Evolutionary conservation across 2,888 invertebrate species (phyloP), one percentile per base, ranked within the genome.

Genomic region (Alsophila aescularia): DNA sequence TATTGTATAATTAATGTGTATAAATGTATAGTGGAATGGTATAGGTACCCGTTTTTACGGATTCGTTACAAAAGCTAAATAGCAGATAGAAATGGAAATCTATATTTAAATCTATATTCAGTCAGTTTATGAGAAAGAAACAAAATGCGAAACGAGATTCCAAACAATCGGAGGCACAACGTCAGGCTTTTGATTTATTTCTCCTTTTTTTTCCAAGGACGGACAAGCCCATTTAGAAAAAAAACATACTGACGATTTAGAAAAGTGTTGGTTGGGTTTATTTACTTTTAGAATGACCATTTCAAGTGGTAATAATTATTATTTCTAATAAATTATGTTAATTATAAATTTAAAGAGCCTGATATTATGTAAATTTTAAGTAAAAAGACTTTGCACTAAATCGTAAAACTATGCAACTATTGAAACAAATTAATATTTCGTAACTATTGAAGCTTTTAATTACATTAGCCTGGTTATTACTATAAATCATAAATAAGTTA

Each of bases 131-230:
- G 18, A 21, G n/a, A 44, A 32, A 14, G 31, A 32, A 63, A 68
- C n/a, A 72, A 70, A 76, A 73, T 74, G 78, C 76, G 69, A 81
- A 79, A 78, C 71, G 72, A 83, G 73, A 79, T 77, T 79, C 69
- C 58, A 79, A 84, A 81, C 75, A 67, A 78, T 75, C 69, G 65
- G 76, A 89, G 90, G 90, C 89, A 90, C 90, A 71, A 77, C 67
- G 76, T 88, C 88, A 88, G 89, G 88, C 88, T 89, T 86, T 72
- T 66, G 58, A 67, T 78, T 66, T 35, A 14, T 32, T 31, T 35
- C 56, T 64, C 66, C 66, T 68, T 67, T 53, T 64, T 62, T 60
- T 52, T 35, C 27, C 75, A 75, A 82, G 89, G 90, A 89, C 90
- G 90, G 90, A 88, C 74, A 67, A 85, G 84, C 87, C 84, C 79